Evolutionary conservation across 2,113 vertebrate genomes (phyloP).

Genomic region (Meles meles): DNA sequence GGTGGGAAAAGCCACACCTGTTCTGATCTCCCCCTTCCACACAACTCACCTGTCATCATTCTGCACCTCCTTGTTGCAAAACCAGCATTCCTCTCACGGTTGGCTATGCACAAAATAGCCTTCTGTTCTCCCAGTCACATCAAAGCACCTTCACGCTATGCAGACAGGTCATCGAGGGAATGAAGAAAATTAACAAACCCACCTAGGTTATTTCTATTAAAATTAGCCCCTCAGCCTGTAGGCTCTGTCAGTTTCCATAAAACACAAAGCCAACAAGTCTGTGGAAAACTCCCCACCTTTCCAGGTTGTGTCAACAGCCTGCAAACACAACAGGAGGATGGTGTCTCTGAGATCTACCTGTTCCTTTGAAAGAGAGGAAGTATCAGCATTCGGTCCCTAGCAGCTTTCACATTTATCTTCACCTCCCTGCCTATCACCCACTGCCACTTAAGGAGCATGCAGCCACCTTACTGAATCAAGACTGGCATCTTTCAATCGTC

Average conservation of each 20-base stretch:
- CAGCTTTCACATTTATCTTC: background rate
- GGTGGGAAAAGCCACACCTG: background rate
- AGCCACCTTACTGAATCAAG: background rate
- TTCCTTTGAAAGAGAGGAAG: background rate
- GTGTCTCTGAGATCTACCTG: background rate
- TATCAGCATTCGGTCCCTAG: background rate
- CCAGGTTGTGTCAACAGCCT: conserved; percentile 50
- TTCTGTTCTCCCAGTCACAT: conserved; percentile 84
- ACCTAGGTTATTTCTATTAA: conserved; percentile 85
- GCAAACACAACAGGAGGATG: conserved; percentile 29
- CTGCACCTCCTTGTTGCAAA: conserved; percentile 68
- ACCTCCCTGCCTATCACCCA: background rate
- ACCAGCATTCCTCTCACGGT: conserved; percentile 75
- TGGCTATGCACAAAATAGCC: conserved; percentile 86
- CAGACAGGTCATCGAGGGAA: conserved; percentile 78
- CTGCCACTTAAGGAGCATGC: background rate
- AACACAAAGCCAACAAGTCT: conserved; percentile 84
- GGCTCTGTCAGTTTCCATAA: conserved; percentile 83
- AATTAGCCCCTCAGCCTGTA: conserved; percentile 83
- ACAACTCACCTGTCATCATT: conserved; percentile 42
- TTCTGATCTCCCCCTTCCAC: background rate
- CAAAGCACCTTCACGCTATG: conserved; percentile 82
- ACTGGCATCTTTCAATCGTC: background rate
- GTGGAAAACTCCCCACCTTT: conserved; percentile 70
- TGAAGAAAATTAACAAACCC: conserved; percentile 84